Conservation (phyloP, 2,888 invertebrate species). For the Aphodius granarius region DNA sequence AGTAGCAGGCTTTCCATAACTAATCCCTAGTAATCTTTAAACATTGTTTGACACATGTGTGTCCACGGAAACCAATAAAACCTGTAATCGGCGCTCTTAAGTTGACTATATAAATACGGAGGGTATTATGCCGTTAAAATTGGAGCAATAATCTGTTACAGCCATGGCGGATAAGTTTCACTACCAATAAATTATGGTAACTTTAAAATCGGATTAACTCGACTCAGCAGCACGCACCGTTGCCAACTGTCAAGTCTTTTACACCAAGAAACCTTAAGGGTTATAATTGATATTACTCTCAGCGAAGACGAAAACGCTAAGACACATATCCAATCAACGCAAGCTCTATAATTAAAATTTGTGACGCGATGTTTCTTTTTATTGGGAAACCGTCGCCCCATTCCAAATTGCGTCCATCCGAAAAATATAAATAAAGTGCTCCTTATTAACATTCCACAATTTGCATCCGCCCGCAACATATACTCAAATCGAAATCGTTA, state of each 20-base stretch:
- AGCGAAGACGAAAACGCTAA: neutral
- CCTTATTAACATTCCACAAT: conserved; percentile 20
- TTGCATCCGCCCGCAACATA: neutral
- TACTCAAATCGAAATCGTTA: conserved; percentile 16
- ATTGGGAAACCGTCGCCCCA: neutral
- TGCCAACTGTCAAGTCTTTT: neutral
- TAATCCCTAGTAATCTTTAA: neutral
- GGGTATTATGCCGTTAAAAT: neutral
- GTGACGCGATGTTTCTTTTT: neutral
- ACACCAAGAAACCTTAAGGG: neutral
- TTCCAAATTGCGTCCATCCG: conserved; percentile 12
- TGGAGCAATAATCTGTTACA: neutral
- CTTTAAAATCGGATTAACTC: neutral
- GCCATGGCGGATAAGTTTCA: neutral
- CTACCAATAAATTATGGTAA: neutral
- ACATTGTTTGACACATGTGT: neutral
- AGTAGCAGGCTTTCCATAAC: no score
- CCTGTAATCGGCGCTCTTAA: neutral
- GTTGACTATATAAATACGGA: neutral
- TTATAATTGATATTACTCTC: neutral
- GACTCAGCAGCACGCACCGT: neutral
- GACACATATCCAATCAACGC: neutral
- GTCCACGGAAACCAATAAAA: neutral
- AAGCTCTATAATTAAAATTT: neutral
- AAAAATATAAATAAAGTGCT: conserved; percentile 20